These are phyloP conservation scores for Tetranychus cinnabarinus DNA, from an alignment of 1,140 invertebrate species.

Conservation along the genomic window DNA sequence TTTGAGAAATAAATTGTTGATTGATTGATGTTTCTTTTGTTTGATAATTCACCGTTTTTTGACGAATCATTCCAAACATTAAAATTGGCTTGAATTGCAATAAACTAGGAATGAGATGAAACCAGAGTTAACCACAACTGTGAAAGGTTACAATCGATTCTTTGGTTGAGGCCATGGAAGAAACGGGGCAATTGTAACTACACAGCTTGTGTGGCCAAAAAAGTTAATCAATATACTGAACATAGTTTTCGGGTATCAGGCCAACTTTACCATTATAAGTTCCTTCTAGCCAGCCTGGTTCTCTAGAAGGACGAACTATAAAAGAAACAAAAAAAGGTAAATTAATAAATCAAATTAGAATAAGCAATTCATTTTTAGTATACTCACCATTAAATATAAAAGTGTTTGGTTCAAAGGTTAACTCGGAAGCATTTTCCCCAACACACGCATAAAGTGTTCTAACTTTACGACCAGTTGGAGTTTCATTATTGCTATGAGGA, in stretches of 20 bases:
- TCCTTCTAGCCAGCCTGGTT: constrained; percentile 90
- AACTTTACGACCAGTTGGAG: constrained; percentile 29
- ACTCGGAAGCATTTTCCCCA: constrained; percentile 81
- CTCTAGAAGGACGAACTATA: constrained; percentile 60
- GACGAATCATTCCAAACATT: too few species aligned
- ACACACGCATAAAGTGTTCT: constrained; percentile 81
- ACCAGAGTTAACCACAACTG: too few species aligned
- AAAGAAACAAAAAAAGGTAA: constrained; percentile 36
- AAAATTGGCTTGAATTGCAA: too few species aligned
- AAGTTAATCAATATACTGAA: constrained; percentile 31
- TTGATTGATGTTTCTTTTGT: too few species aligned
- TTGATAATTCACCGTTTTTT: too few species aligned
- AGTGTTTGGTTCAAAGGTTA: constrained; percentile 94
- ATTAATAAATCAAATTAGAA: neutral
- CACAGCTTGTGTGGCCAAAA: neutral
- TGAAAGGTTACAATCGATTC: too few species aligned
- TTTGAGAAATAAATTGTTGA: too few species aligned
- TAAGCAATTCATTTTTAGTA: constrained; percentile 4
- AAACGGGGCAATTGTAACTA: too few species aligned
- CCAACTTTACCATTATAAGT: constrained; percentile 77
- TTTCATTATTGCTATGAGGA: neutral
- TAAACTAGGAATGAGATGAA: too few species aligned
- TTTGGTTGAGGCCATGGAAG: too few species aligned
- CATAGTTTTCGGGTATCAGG: constrained; percentile 88
- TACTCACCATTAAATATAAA: constrained; percentile 78